Percentiles rank a stretch among this genome's conserved stretches.
These are phyloP conservation scores for Dromaius novaehollandiae DNA, from an alignment of 2,113 vertebrate genomes.

Conservation along the genomic window DNA sequence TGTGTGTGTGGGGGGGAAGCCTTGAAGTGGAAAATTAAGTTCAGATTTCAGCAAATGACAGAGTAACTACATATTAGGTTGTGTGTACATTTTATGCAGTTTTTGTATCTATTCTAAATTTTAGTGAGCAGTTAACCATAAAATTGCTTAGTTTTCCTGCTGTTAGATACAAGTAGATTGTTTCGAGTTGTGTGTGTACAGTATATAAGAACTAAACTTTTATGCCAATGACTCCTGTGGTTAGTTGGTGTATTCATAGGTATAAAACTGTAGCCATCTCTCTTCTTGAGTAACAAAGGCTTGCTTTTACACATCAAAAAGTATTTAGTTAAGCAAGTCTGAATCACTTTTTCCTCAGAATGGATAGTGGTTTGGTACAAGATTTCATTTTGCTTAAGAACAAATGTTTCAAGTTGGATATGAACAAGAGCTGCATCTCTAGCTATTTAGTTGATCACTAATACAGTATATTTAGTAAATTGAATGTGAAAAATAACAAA, in stretches of 20 bases:
- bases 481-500: constrained; percentile 52
- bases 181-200: constrained; percentile 70
- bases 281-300: constrained; percentile 48
- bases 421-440: constrained; percentile 66
- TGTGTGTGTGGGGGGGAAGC: not conserved
- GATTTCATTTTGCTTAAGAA: constrained; percentile 37
- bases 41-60: constrained; percentile 45
- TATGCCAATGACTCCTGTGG: constrained; percentile 69
- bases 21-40: constrained; percentile 24
- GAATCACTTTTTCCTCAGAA: constrained; percentile 59
- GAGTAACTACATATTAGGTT: constrained; percentile 61
- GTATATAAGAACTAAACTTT: constrained; percentile 72
- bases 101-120: constrained; percentile 71
- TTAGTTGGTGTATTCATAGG: constrained; percentile 67
- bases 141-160: constrained; percentile 71
- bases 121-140: constrained; percentile 72
- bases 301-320: constrained; percentile 54
- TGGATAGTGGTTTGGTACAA: constrained; percentile 52
- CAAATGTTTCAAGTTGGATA: constrained; percentile 54
- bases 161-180: constrained; percentile 72
- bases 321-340: constrained; percentile 51
- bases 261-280: constrained; percentile 65
- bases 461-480: constrained; percentile 55
- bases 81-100: constrained; percentile 70
- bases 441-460: constrained; percentile 62